These are phyloP conservation scores for Anas bernieri DNA, from an alignment of 2,797 vertebrate genomes.

Conservation along the genomic window DNA sequence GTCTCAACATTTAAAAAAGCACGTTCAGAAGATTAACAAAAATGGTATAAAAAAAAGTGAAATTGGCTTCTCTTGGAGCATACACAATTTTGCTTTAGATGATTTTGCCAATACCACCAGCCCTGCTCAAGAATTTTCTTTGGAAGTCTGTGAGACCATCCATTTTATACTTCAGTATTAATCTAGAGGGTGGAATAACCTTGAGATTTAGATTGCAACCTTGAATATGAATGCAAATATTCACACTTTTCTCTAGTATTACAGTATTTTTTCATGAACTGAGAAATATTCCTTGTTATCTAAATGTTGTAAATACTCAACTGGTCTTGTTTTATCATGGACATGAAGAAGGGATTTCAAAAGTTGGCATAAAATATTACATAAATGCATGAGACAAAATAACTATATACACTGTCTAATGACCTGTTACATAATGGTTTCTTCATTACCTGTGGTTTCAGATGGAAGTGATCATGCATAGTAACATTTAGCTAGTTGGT, in stretches of 20 bases:
- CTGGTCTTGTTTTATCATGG: constrained; percentile 29
- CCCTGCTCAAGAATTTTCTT: neutral
- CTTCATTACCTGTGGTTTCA: constrained; percentile 72
- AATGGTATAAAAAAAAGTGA: neutral
- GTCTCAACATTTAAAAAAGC: neutral
- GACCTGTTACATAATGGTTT: constrained; percentile 60
- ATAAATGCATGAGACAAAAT: constrained; percentile 52
- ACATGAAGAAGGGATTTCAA: constrained; percentile 22
- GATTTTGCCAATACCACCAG: neutral
- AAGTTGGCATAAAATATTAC: constrained; percentile 57
- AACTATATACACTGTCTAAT: constrained; percentile 53
- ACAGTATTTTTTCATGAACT: neutral
- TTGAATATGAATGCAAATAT: constrained; percentile 11
- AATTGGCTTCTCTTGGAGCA: constrained; percentile 13
- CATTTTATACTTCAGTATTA: constrained; percentile 13
- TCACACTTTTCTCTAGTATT: neutral
- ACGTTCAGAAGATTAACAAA: constrained; percentile 2
- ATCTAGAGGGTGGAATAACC: constrained; percentile 4
- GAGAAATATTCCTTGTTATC: constrained; percentile 41
- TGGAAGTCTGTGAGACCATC: neutral
- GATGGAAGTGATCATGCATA: constrained; percentile 64
- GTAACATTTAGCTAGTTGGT: constrained; percentile 64
- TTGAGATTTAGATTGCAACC: constrained; percentile 21
- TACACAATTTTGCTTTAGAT: neutral
- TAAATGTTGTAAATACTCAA: constrained; percentile 18